Conservation (phyloP, 64 coral and sea anemone genomes). For the Pocillopora verrucosa region DNA sequence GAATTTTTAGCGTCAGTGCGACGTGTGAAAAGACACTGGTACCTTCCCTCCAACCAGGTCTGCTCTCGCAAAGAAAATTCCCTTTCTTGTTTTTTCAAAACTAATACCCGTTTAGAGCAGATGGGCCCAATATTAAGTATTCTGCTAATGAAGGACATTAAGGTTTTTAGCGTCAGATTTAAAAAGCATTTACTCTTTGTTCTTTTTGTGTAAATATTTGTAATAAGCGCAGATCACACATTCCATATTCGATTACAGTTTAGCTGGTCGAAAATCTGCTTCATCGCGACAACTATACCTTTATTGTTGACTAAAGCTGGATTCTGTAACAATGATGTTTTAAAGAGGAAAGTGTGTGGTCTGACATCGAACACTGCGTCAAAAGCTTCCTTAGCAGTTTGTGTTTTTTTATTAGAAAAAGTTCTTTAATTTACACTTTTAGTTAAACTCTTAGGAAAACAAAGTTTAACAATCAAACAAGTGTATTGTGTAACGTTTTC, state of each 20-base stretch:
- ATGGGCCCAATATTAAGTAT: not conserved
- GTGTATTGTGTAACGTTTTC: not conserved
- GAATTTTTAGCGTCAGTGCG: too few relatives aligned
- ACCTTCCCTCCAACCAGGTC: too few relatives aligned
- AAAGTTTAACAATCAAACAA: not conserved
- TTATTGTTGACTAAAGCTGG: too few relatives aligned
- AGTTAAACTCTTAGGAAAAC: not conserved
- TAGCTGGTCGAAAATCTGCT: not conserved
- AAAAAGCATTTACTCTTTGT: not conserved
- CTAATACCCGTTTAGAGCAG: not conserved
- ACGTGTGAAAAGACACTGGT: too few relatives aligned
- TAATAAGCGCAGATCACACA: not conserved
- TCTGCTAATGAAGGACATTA: not conserved
- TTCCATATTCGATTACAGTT: not conserved
- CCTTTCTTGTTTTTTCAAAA: not conserved
- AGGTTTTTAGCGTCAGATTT: not conserved
- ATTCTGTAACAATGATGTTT: too few relatives aligned
- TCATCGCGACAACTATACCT: too few relatives aligned
- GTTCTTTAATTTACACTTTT: not conserved
- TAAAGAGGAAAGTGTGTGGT: too few relatives aligned
- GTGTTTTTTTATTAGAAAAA: not conserved
- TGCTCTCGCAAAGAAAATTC: not conserved
- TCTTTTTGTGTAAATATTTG: not conserved
- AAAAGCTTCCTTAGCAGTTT: not conserved
- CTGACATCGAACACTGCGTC: too few relatives aligned